A percentile compares a stretch with the other conserved stretches of the same genome.
Evolutionary conservation across 37 sponge, comb jelly and placozoan species (phyloP).

Genomic region (Mnemiopsis leidyi): DNA sequence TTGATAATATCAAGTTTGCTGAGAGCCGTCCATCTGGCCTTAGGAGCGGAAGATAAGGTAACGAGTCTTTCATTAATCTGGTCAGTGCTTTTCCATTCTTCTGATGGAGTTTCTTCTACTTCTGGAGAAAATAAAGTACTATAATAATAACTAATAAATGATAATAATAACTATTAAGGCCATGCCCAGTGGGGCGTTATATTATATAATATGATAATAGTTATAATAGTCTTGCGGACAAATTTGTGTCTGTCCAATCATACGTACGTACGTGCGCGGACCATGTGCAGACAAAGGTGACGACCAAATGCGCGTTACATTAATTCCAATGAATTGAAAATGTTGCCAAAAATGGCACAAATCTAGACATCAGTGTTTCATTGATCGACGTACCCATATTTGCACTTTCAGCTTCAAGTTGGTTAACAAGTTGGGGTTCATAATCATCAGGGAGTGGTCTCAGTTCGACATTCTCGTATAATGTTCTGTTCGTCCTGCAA

Average conservation of each 20-base stretch:
- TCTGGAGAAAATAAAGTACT: too few species aligned
- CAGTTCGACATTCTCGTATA: slow-evolving; percentile 80
- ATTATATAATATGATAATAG: too few species aligned
- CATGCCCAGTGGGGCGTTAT: too few species aligned
- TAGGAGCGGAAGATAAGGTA: slow-evolving; percentile 80
- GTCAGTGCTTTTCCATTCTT: slow-evolving; percentile 60
- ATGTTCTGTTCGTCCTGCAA: slow-evolving; percentile 77
- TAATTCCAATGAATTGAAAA: background rate
- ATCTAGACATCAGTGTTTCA: background rate
- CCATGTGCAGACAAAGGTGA: background rate
- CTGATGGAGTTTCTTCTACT: background rate
- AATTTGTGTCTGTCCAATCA: too few species aligned
- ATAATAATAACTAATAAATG: too few species aligned
- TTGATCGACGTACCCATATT: slow-evolving; percentile 21
- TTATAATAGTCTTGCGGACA: too few species aligned
- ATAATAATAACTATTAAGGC: too few species aligned
- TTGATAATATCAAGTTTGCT: slow-evolving; percentile 82
- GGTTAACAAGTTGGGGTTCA: slow-evolving; percentile 23
- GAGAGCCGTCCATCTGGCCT: slow-evolving; percentile 83
- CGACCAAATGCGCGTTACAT: background rate
- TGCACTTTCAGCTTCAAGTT: background rate
- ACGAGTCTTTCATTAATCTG: slow-evolving; percentile 71
- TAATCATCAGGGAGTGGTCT: slow-evolving; percentile 72
- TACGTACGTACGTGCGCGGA: too few species aligned
- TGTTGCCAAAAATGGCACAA: background rate